Conservation (phyloP, 2,888 invertebrate species). For the Pollenia labialis region DNA sequence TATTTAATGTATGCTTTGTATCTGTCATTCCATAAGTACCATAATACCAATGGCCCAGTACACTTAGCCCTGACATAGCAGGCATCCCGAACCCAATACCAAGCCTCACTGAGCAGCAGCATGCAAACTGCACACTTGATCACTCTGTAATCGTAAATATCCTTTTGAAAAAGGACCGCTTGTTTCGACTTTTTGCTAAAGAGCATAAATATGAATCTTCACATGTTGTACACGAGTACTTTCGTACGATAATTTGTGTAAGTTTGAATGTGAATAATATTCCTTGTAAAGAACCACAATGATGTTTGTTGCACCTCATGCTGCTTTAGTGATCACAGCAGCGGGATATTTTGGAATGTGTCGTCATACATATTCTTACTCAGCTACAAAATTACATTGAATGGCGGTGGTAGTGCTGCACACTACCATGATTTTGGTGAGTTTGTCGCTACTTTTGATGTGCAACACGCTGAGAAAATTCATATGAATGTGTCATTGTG, state of each 20-base stretch:
- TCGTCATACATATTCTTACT: constrained; percentile 19
- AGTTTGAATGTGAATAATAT: constrained; percentile 46
- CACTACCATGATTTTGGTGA: constrained; percentile 57
- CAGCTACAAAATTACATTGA: constrained; percentile 44
- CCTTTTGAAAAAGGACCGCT: constrained; percentile 70
- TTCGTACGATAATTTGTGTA: not conserved
- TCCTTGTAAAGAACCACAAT: constrained; percentile 46
- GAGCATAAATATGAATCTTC: constrained; percentile 54
- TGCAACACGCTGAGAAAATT: constrained; percentile 57
- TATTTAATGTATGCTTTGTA: constrained; percentile 63
- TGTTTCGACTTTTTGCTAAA: constrained; percentile 4
- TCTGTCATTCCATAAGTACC: constrained; percentile 51
- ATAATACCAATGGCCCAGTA: constrained; percentile 1
- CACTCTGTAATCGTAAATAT: constrained; percentile 69
- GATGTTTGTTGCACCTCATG: constrained; percentile 72
- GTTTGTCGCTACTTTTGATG: constrained; percentile 66
- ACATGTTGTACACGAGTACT: constrained; percentile 19
- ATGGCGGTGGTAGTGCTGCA: not conserved
- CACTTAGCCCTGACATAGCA: constrained; percentile 24
- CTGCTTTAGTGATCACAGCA: constrained; percentile 80
- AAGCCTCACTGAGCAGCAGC: constrained; percentile 43
- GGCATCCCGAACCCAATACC: not conserved
- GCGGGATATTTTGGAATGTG: constrained; percentile 75
- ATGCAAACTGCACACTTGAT: constrained; percentile 45
- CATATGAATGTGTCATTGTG: constrained; percentile 68